Evolutionary conservation across 2,888 invertebrate species (phyloP).

Genomic region (Villa cingulata): DNA sequence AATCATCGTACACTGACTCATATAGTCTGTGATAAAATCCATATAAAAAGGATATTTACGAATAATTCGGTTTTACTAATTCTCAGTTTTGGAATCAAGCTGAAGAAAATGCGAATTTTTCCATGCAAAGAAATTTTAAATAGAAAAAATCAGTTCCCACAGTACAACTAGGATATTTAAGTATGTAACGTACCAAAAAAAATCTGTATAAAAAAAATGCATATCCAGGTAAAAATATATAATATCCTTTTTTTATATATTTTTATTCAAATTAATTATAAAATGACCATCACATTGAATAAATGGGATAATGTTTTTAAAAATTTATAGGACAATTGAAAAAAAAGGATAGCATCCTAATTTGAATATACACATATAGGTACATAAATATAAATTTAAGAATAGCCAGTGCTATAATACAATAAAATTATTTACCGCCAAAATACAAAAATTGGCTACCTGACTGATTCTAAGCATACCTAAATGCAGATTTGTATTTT

Average conservation of each 20-base stretch:
- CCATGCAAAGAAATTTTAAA: no score
- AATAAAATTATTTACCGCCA: not conserved
- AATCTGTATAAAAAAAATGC: no score
- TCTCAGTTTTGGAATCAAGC: no score
- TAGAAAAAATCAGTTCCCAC: no score
- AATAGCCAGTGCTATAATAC: not conserved
- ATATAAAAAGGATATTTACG: no score
- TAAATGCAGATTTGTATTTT: no score
- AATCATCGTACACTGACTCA: no score
- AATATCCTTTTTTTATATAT: not conserved
- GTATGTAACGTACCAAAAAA: no score
- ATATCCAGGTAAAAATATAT: not conserved
- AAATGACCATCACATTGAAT: not conserved
- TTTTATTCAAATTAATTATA: not conserved
- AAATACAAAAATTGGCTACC: not conserved
- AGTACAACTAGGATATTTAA: not conserved
- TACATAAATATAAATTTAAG: not conserved
- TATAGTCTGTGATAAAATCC: no score
- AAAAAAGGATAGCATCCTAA: not conserved
- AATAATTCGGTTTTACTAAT: no score
- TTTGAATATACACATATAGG: no score
- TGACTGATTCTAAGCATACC: not conserved
- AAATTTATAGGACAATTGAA: not conserved
- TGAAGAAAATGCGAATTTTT: no score
- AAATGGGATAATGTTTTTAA: not conserved